Evolutionary conservation across 2,113 vertebrate species (phyloP), one percentile per base, ranked within the genome.

Genomic region (Camelus dromedarius): DNA sequence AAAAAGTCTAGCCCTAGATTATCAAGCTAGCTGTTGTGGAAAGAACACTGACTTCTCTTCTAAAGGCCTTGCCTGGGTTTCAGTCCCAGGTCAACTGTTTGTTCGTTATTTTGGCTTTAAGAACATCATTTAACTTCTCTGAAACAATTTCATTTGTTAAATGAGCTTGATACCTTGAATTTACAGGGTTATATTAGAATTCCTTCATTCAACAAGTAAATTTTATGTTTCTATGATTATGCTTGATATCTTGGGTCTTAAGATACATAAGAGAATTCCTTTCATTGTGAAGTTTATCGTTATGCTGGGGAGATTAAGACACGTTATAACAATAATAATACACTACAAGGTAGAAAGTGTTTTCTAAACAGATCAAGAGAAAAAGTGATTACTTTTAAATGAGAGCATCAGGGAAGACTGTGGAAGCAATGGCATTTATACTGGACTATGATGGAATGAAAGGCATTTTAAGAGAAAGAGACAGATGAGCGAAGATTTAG

Each of bases 361-460:
- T 85, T 89, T 96, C 35, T 88, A 84, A 97, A 38, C 86, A 52
- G n/a, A 42, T 92, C 80, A 89, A 38, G 93, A n/a, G 70, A 88
- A 85, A 2, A 86, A 91, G 13, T 95, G 80, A 77, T 48, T 76
- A 38, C 66, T 96, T 97, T 87, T 50, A 88, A 83, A 91, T 93
- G 72, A 95, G 26, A 77, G 56, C 62, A 82, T 79, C 20, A 70
- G 8, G 42, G 38, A 82, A 93, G 24, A 77, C 13, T 64, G 12
- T 88, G 26, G 32, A 82, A 86, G 48, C 89, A 77, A 70, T 48
- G n/a, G 15, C 12, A 30, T 85, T 95, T 93, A 69, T 81, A 28
- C 28, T 89, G 94, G 67, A 82, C 38, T 60, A 62, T 96, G 83
- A 32, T 95, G 32, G 73, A 77, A 86, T 83, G 28, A 96, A 93